Evolutionary conservation across 1,140 invertebrate genomes (phyloP).

Genomic region (Drosophila bocki): DNA sequence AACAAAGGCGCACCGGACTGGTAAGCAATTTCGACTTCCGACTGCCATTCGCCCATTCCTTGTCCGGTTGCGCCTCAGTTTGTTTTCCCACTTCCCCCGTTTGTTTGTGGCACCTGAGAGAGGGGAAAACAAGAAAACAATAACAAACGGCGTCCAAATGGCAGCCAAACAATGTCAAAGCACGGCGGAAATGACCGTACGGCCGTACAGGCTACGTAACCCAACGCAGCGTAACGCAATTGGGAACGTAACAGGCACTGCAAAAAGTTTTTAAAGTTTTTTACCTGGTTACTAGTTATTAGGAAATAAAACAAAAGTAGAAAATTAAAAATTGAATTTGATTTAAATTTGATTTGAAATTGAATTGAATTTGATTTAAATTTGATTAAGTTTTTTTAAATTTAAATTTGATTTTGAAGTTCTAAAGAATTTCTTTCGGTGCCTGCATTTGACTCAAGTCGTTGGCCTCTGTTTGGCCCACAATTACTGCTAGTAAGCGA

Average conservation of each 20-base stretch:
- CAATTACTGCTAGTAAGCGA: constrained; percentile 44
- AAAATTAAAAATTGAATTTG: background rate
- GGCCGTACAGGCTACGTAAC: constrained; percentile 27
- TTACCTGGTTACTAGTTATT: background rate
- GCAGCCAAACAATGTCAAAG: constrained; percentile 67
- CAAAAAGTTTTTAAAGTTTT: background rate
- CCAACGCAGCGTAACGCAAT: constrained; percentile 32
- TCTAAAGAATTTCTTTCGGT: background rate
- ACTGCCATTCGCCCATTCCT: constrained; percentile 22
- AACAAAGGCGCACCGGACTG: constrained; percentile 26
- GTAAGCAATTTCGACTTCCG: constrained; percentile 58
- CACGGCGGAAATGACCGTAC: constrained; percentile 51
- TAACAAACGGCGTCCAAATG: constrained; percentile 63
- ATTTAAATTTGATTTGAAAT: too few species aligned
- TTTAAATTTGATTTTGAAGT: constrained; percentile 16
- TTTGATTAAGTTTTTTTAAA: background rate
- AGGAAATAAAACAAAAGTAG: background rate
- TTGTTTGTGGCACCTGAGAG: constrained; percentile 51
- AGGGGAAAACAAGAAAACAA: constrained; percentile 35
- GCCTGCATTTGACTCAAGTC: constrained; percentile 16
- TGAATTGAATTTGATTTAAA: background rate
- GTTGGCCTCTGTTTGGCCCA: constrained; percentile 45
- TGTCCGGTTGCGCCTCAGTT: constrained; percentile 34
- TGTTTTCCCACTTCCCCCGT: constrained; percentile 43
- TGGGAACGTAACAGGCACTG: constrained; percentile 12